Evolutionary conservation across 2,797 vertebrate species (phyloP).

Genomic region (Rousettus madagascariensis): DNA sequence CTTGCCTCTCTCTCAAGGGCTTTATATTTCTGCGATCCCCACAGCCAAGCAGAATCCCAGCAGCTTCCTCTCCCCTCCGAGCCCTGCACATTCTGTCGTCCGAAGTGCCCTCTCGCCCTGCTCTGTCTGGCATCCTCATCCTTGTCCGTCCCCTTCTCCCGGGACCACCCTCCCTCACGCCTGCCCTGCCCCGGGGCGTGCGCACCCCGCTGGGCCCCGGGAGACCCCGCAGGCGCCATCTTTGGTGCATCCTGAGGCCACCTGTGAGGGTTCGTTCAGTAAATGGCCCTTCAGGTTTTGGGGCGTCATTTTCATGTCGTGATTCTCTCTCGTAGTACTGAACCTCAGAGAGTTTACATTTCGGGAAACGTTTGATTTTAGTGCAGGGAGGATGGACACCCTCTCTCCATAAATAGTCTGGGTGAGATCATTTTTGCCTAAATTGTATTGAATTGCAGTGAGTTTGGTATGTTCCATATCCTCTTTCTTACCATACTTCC

Average conservation of each 20-base stretch:
- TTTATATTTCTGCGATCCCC: not conserved
- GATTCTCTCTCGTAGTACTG: not conserved
- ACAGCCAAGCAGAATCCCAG: not conserved
- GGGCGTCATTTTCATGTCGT: not conserved
- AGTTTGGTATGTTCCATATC: not conserved
- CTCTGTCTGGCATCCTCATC: not conserved
- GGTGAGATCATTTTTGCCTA: not conserved
- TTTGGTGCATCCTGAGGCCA: not conserved
- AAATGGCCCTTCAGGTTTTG: not conserved
- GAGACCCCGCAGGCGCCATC: not conserved
- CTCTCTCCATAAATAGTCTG: not conserved
- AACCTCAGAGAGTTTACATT: not conserved
- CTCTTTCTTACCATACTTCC: not conserved
- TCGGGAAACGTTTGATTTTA: not conserved
- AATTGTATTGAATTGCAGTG: not conserved
- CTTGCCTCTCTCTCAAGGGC: not conserved
- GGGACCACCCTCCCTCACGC: fast-evolving
- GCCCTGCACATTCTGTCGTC: not conserved
- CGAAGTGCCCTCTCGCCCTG: not conserved
- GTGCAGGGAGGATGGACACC: not conserved
- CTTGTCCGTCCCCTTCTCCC: fast-evolving
- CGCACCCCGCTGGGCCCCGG: fast-evolving
- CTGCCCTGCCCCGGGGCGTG: not conserved
- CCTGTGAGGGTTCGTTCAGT: not conserved
- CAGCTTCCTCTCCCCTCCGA: not conserved